Evolutionary conservation across 2,888 invertebrate species (phyloP), one percentile per base, ranked within the genome.

Genomic region (Fragum sueziense): DNA sequence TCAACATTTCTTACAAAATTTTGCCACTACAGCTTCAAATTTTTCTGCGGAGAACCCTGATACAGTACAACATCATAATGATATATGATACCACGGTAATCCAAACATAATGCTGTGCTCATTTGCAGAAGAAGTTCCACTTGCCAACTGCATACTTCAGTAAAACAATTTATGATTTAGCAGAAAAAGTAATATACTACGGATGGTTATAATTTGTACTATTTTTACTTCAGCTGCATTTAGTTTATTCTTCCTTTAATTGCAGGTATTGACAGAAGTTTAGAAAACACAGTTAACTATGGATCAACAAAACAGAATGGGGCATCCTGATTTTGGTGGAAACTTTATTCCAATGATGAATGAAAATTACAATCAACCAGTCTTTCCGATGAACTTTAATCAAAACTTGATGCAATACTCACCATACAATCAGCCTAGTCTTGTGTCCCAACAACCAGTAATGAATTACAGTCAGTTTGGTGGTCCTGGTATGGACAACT

Each of bases 361-460:
- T 17, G 65, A 37, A 65, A 6, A 57, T 57, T 57, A 41, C 25
- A 65, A 65, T 22, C 65, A 65, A 41, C 65, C 65, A 0, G 65
- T 65, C 0, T 65, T 65, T 65, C 65, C 65, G 22, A 27, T 41
- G 25, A 65, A 41, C 41, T 65, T 65, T 25, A 41, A 33, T 22
- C 65, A 29, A n/a, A n/a, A 17, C 20, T 22, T 25, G 11, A 27
- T 22, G 33, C 65, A 37, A n/a, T 22, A 34, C 6, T 14, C 22
- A 14, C 4, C 14, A 6, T 33, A 27, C 14, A 37, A 37, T 20
- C 20, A 22, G 7, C 25, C 33, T 22, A 65, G 7, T n/a, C 41
- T 22, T n/a, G 1, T 41, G 17, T 4, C 34, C 25, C 20, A 25
- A 27, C 65, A 14, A 27, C 17, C 22, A 14, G n/a, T 3, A 41